phyloP scores from a whole-genome alignment of 1,140 invertebrate species.

The Tetramorium simillimum region DNA sequence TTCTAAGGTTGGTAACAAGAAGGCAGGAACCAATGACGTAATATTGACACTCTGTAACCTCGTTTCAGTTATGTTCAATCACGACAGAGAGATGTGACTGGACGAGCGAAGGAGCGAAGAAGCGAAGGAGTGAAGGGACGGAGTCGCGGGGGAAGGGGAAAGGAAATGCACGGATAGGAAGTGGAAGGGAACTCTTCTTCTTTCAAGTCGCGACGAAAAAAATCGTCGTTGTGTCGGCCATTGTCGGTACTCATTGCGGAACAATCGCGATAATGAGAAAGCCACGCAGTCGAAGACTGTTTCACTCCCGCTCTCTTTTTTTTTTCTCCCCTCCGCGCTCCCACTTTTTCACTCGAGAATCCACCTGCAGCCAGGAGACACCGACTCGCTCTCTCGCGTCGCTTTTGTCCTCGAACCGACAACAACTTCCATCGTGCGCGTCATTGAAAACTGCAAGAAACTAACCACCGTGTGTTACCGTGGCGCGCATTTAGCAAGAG shows the following conservation, averaged over 20 bases:
- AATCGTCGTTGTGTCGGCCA: constrained; percentile 76
- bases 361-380: constrained; percentile 7
- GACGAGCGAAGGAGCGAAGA: neutral
- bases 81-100: constrained; percentile 53
- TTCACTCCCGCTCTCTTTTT: constrained; percentile 38
- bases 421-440: constrained; percentile 49
- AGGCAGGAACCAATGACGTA: constrained; percentile 62
- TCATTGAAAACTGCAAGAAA: constrained; percentile 49
- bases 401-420: constrained; percentile 56
- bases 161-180: neutral
- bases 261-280: constrained; percentile 84
- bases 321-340: neutral
- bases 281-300: constrained; percentile 76
- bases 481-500: neutral
- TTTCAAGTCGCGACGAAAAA: constrained; percentile 68
- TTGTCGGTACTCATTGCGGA: constrained; percentile 80
- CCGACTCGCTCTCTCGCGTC: neutral
- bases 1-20: constrained; percentile 52
- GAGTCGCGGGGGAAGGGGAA: neutral
- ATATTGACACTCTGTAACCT: constrained; percentile 66
- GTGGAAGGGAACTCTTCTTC: constrained; percentile 32
- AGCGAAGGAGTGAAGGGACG: too few relatives aligned
- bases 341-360: constrained; percentile 52
- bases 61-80: constrained; percentile 58
- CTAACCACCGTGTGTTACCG: neutral